phyloP scores from a whole-genome alignment of 2,888 invertebrate species.

The Teinopalpus imperialis region DNA sequence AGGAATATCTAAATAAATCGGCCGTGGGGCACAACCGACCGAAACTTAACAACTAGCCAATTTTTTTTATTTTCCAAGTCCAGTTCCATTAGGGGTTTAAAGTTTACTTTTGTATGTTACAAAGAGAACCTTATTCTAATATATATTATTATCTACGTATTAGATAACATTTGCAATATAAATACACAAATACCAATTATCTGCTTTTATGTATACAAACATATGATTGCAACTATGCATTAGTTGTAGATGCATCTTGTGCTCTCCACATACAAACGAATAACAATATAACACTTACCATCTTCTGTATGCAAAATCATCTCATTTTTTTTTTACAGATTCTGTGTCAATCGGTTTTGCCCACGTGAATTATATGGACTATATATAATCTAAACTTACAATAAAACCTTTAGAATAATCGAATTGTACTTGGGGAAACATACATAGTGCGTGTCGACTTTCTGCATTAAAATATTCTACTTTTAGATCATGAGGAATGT shows the following conservation, averaged over 20 bases:
- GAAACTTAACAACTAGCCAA: slow-evolving; percentile 19
- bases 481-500: slow-evolving; percentile 51
- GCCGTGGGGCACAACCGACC: slow-evolving; percentile 27
- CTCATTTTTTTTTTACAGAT: slow-evolving; percentile 8
- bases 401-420: slow-evolving; percentile 59
- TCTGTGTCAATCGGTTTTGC: slow-evolving; percentile 25
- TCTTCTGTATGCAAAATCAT: slow-evolving; percentile 1
- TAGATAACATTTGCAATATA: slow-evolving; percentile 26
- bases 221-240: slow-evolving; percentile 4
- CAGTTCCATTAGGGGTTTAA: slow-evolving; percentile 9
- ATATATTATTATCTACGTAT: slow-evolving; percentile 26
- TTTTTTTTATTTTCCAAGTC: slow-evolving; percentile 6
- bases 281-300: slow-evolving; percentile 11
- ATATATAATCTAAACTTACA: slow-evolving; percentile 62
- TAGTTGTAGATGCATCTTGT: slow-evolving; percentile 1
- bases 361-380: slow-evolving; percentile 33
- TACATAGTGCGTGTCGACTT: slow-evolving; percentile 32
- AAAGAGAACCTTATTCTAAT: slow-evolving; percentile 22
- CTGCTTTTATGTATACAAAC: slow-evolving; percentile 19
- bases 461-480: slow-evolving; percentile 35
- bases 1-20: slow-evolving; percentile 39
- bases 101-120: slow-evolving; percentile 16
- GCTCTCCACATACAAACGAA: background rate
- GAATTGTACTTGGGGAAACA: slow-evolving; percentile 69
- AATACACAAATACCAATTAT: slow-evolving; percentile 20